Evolutionary conservation across 2,113 vertebrate species (phyloP).

Genomic region (Vombatus ursinus): DNA sequence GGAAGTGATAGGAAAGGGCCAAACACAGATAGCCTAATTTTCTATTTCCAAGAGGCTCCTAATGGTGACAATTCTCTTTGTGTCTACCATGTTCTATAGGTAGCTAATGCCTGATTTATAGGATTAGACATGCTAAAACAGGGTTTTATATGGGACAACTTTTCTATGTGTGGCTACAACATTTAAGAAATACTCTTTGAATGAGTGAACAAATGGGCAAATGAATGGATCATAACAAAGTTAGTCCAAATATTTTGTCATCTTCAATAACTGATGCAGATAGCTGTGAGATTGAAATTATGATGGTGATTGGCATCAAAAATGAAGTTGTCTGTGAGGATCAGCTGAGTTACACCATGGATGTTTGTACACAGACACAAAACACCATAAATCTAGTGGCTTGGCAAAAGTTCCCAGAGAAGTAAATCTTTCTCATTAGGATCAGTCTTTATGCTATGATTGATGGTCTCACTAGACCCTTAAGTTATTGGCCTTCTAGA

Average conservation of each 20-base stretch:
- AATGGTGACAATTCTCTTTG: neutral
- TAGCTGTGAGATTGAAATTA: neutral
- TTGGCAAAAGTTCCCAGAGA: neutral
- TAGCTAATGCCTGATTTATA: neutral
- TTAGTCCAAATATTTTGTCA: neutral
- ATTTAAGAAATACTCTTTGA: neutral
- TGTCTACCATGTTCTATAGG: neutral
- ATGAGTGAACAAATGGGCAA: neutral
- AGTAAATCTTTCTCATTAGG: neutral
- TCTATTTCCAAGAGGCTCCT: neutral
- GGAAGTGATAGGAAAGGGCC: neutral
- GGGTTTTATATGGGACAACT: neutral
- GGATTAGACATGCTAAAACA: neutral
- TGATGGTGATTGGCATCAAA: neutral
- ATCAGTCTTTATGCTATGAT: neutral
- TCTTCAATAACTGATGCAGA: neutral
- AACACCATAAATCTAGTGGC: neutral
- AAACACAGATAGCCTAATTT: neutral
- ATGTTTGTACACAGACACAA: neutral
- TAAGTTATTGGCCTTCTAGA: neutral
- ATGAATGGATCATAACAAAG: neutral
- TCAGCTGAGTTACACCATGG: neutral
- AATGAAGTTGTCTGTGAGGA: conserved; percentile 1
- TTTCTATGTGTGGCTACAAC: neutral
- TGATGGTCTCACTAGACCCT: neutral